Evolutionary conservation across 2,888 invertebrate species (phyloP).

Genomic region (Anaspis maculata): DNA sequence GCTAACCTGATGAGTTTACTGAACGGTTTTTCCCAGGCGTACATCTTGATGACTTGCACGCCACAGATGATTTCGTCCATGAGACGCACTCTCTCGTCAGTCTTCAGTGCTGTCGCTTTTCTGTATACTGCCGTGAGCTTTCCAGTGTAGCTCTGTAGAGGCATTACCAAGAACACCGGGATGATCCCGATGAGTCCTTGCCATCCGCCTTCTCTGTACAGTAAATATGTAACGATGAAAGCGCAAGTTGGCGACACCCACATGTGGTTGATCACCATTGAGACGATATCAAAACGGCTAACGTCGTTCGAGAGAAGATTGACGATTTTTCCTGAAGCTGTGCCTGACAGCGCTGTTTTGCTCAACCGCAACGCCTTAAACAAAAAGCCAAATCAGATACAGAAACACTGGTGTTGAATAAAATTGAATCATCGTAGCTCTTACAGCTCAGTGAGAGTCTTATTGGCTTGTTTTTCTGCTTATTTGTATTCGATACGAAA

Average conservation of each 20-base stretch:
- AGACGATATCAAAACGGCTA: conserved; percentile 79
- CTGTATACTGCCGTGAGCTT: conserved; percentile 58
- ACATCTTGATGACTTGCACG: conserved; percentile 80
- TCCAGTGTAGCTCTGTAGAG: conserved; percentile 69
- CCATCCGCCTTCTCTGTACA: conserved; percentile 67
- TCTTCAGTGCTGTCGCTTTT: conserved; percentile 71
- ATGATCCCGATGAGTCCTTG: conserved; percentile 71
- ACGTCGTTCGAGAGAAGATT: conserved; percentile 93
- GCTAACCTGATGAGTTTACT: conserved; percentile 52
- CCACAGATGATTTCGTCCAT: conserved; percentile 94
- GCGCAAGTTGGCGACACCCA: conserved; percentile 72
- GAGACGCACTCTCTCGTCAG: conserved; percentile 82
- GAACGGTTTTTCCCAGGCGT: conserved; percentile 67
- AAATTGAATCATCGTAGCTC: too few relatives aligned
- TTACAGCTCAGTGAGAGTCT: too few relatives aligned
- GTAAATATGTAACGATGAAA: conserved; percentile 65
- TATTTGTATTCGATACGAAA: too few relatives aligned
- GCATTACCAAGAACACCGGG: conserved; percentile 69
- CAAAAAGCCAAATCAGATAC: too few relatives aligned
- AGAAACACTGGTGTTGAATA: too few relatives aligned
- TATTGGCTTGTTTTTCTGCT: too few relatives aligned
- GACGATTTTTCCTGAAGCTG: conserved; percentile 83
- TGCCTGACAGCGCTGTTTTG: conserved; percentile 58
- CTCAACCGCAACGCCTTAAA: conserved; percentile 62
- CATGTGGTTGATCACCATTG: conserved; percentile 76